phyloP scores from a whole-genome alignment of 2,797 vertebrate species.

The Rhadinocentrus ornatus region DNA sequence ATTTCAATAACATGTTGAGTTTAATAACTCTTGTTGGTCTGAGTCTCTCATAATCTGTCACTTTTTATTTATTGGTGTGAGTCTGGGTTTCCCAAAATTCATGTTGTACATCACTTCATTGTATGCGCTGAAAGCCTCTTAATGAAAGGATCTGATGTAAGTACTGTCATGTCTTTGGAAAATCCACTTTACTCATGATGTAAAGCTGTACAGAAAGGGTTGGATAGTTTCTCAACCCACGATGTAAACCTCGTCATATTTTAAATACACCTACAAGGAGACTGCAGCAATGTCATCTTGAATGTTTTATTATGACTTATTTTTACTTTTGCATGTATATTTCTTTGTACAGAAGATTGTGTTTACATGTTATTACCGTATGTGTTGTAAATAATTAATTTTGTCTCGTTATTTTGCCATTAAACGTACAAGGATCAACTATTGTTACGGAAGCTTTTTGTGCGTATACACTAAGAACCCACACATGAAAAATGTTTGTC shows the following conservation, averaged over 20 bases:
- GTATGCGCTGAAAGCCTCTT: slow-evolving; percentile 29
- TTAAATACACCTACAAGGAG: slow-evolving; percentile 80
- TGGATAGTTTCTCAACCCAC: slow-evolving; percentile 51
- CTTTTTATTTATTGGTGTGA: slow-evolving; percentile 76
- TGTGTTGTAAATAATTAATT: slow-evolving; percentile 98
- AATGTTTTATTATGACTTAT: slow-evolving; percentile 81
- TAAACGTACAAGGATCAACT: slow-evolving; percentile 91
- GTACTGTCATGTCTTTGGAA: slow-evolving; percentile 63
- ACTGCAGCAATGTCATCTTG: slow-evolving; percentile 82
- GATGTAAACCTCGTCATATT: slow-evolving; percentile 85
- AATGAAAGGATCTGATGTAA: slow-evolving; percentile 31
- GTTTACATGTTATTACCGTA: slow-evolving; percentile 90
- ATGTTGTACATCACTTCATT: slow-evolving; percentile 38
- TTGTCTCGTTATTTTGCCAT: slow-evolving; percentile 97
- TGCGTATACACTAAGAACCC: neutral
- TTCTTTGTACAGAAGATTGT: slow-evolving; percentile 97
- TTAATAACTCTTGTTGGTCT: slow-evolving; percentile 39
- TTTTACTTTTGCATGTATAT: slow-evolving; percentile 98
- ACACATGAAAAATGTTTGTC: neutral
- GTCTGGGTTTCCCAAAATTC: slow-evolving; percentile 65
- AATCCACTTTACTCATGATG: slow-evolving; percentile 63
- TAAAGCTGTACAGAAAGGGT: slow-evolving; percentile 85
- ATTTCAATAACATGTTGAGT: slow-evolving; percentile 45
- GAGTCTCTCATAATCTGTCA: slow-evolving; percentile 58
- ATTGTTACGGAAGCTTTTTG: neutral